A percentile compares a stretch with the other conserved stretches of the same genome.
phyloP scores from a whole-genome alignment of 2,888 invertebrate genomes.

The Drosophila setosimentum region DNA sequence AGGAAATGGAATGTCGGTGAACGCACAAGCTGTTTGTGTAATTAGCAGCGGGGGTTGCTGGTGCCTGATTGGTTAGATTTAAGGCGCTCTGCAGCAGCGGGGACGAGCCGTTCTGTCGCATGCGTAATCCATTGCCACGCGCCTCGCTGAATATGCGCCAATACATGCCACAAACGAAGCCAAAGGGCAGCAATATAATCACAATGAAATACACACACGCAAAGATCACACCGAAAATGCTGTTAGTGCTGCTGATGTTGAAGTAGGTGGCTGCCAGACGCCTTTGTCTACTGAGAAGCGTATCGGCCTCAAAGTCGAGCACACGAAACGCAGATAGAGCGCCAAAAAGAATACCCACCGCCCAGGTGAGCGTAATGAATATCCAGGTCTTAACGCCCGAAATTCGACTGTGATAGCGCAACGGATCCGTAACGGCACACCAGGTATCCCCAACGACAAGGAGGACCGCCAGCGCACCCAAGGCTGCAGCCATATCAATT shows the following conservation, averaged over 20 bases:
- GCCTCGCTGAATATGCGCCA: constrained; percentile 85
- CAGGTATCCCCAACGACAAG: constrained; percentile 87
- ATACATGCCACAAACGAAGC: constrained; percentile 85
- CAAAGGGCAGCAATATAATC: constrained; percentile 85
- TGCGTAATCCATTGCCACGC: constrained; percentile 84
- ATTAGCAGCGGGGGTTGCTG: constrained; percentile 47
- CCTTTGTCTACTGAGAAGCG: constrained; percentile 76
- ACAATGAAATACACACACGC: constrained; percentile 84
- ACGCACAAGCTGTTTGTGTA: constrained; percentile 80
- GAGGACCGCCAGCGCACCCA: constrained; percentile 84
- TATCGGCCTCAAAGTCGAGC: constrained; percentile 81
- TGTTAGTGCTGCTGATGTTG: constrained; percentile 70
- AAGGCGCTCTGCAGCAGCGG: constrained; percentile 85
- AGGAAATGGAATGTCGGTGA: constrained; percentile 83
- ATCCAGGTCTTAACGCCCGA: constrained; percentile 85
- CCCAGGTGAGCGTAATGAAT: constrained; percentile 85
- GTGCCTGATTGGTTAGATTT: constrained; percentile 80
- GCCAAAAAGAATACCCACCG: constrained; percentile 84
- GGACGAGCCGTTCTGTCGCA: constrained; percentile 85
- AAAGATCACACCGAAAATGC: constrained; percentile 81
- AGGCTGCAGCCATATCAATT: constrained; percentile 84
- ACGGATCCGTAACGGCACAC: constrained; percentile 87
- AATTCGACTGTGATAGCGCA: constrained; percentile 87
- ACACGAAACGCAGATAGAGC: constrained; percentile 84
- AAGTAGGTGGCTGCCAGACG: constrained; percentile 70